Conservation (phyloP, 2,113 vertebrate species). For the Saimiri boliviensis region DNA sequence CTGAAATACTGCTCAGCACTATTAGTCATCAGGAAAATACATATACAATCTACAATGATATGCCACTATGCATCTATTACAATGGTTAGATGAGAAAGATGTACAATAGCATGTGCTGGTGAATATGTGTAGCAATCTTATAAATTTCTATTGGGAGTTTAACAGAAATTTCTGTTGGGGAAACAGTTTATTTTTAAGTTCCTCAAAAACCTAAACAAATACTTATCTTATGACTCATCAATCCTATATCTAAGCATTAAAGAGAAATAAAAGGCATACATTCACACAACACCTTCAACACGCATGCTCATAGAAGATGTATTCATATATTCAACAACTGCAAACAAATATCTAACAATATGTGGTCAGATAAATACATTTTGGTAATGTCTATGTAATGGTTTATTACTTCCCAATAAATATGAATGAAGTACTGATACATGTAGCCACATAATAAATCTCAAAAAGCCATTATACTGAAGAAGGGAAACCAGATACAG, state of each 20-base stretch:
- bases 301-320: not conserved
- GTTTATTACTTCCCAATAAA: not conserved
- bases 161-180: not conserved
- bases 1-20: not conserved
- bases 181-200: not conserved
- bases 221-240: not conserved
- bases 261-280: not conserved
- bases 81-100: not conserved
- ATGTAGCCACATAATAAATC: not conserved
- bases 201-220: not conserved
- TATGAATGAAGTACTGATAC: not conserved
- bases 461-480: not conserved
- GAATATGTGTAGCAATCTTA: not conserved
- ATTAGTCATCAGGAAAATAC: not conserved
- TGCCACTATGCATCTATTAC: not conserved
- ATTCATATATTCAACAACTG: not conserved
- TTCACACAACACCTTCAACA: not conserved
- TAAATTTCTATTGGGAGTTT: not conserved
- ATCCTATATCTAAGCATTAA: not conserved
- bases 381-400: not conserved
- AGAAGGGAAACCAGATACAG: not conserved
- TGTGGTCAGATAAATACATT: not conserved
- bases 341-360: not conserved
- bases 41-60: not conserved
- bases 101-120: not conserved